Evolutionary conservation across 2,113 vertebrate genomes (phyloP), one percentile per base, ranked within the genome.

Genomic region (Alexandromys fortis): DNA sequence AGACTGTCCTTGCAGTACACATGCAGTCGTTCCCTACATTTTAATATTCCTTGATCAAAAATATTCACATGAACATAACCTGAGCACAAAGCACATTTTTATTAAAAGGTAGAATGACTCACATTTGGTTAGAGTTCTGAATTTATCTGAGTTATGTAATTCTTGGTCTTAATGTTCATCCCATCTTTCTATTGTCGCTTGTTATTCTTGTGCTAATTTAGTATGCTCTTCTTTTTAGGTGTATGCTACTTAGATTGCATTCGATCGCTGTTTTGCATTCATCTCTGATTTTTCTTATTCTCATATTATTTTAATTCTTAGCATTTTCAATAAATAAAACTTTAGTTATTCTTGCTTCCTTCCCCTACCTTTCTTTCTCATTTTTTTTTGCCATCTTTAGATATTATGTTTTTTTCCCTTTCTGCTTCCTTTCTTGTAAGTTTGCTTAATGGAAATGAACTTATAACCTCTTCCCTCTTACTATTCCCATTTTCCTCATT

Each of bases 401-500:
- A 75, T 38, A 67, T 33, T 33, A 13, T 49, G 47, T 49, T 86
- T 42, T 26, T 45, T 85, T 65, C 3, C 45, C 26, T 90, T 93
- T 42, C 19, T 79, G 19, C 68, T 87, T 72, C 45, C 21, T 45
- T 94, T 81, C 63, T 92, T 70, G 30, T 89, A 73, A 88, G 35
- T 73, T 78, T 86, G 35, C 79, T 94, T 91, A 81, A 85, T 81
- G 70, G 76, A 79, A 92, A 35, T 83, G 70, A 96, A 93, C 95
- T 73, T 87, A 49, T 86, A 21, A 90, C 63, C 86, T 95, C 22
- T 94, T 91, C 10, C n/a, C 24, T 77, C 58, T 73, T 87, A 70
- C 7, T 85, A n/a, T 61, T 87, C 33, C n/a, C 81, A 26, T 87
- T 88, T 83, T 75, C 42, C 6, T 65, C 16, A 81, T 89, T 63